These are phyloP conservation scores for Axinella damicornis DNA, from an alignment of 37 sponge, comb jelly and placozoan genomes.

Conservation along the genomic window DNA sequence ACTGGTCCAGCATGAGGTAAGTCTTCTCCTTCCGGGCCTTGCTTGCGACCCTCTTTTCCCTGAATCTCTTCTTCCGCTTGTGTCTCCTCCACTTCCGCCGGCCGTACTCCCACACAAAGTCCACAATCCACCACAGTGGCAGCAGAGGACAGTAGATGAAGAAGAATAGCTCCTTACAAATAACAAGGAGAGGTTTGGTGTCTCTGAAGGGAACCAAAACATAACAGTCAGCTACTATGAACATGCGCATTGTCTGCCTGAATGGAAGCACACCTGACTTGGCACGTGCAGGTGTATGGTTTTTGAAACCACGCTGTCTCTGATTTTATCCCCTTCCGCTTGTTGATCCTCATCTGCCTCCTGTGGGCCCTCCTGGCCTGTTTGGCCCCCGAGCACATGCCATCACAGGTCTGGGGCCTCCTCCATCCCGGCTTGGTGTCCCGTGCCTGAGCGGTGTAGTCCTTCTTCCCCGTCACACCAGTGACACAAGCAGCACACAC, in stretches of 20 bases:
- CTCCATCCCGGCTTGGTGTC: slow-evolving; percentile 24
- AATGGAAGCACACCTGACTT: slow-evolving; percentile 66
- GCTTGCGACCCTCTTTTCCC: slow-evolving; percentile 42
- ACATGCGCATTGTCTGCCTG: too few relatives aligned
- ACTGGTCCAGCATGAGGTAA: slow-evolving; percentile 73
- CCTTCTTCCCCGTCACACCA: neutral
- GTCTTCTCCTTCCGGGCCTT: slow-evolving; percentile 23
- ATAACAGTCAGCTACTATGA: neutral
- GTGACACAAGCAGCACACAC: neutral
- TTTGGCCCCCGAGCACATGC: slow-evolving; percentile 78
- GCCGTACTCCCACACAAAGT: slow-evolving; percentile 26
- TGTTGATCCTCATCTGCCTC: slow-evolving; percentile 66
- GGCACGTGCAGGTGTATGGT: slow-evolving; percentile 76
- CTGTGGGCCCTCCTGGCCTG: slow-evolving; percentile 56
- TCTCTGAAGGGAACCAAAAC: slow-evolving; percentile 36
- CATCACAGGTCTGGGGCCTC: slow-evolving; percentile 66
- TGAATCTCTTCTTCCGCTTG: slow-evolving; percentile 42
- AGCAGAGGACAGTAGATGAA: slow-evolving; percentile 86
- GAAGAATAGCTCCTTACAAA: slow-evolving; percentile 71
- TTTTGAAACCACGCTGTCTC: slow-evolving; percentile 68
- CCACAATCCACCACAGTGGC: slow-evolving; percentile 80
- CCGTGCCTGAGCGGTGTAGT: neutral
- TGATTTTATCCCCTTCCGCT: slow-evolving; percentile 40
- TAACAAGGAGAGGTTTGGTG: slow-evolving; percentile 46
- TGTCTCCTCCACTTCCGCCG: slow-evolving; percentile 37